Evolutionary conservation across 2,888 invertebrate species (phyloP), one percentile per base, ranked within the genome.

Genomic region (Polymixis flavicincta): DNA sequence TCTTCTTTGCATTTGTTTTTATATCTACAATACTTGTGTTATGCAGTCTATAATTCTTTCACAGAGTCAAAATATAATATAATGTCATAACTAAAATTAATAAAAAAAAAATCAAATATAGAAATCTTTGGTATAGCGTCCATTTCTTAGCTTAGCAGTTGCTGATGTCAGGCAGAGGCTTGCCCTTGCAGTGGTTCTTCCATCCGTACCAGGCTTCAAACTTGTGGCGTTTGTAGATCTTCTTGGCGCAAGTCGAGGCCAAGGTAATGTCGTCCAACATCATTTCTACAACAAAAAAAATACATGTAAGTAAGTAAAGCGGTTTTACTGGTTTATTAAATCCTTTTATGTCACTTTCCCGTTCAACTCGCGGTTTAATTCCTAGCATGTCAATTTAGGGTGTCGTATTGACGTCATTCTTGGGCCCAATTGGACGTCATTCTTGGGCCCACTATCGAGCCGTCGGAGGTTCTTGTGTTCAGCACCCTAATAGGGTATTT

Each of bases 151-250:
- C 48, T 78, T 89, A 92, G 74, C 94, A 94, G 0, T 81, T 85
- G 82, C 92, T 92, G 57, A 94, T 92, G 63, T 93, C 90, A 8
- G 94, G 94, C 14, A 94, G 87, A 0, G 89, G 42, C 83, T 90
- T 75, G 1, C 89, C 89, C 54, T 91, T 85, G 84, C 93, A 93
- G 52, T 91, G 89, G 78, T 92, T 92, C 68, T 89, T 88, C 95
- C 95, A 95, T 7, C 93, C 95, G 76, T 93, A 92, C 95, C 94
- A 95, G 0, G 94, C 95, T 54, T 87, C 83, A 87, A 94, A 95
- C 3, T 81, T 72, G 76, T 93, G 89, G 2, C 92, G 91, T n/a
- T 89, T 91, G 89, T 87, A 95, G 14, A 96, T 86, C 78, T 95
- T 93, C 88, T 93, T 91, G 0, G 95, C 95, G 82, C 96, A 96